Percentiles rank a stretch among this genome's conserved stretches.
These are phyloP conservation scores for Clupea harengus DNA, from an alignment of 2,113 vertebrate genomes.

Conservation along the genomic window DNA sequence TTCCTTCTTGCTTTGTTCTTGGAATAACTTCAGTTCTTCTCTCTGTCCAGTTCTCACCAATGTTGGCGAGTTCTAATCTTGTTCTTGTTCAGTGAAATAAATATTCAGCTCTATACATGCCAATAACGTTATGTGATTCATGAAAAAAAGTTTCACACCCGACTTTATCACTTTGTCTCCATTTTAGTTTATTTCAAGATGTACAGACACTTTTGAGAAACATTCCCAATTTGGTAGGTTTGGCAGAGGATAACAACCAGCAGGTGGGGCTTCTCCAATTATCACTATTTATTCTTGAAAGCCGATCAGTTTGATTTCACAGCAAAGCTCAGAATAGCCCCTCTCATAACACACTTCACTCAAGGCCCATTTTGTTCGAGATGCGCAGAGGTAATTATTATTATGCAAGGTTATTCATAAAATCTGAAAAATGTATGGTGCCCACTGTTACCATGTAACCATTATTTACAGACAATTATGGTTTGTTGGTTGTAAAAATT, in stretches of 20 bases:
- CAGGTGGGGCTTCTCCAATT: neutral
- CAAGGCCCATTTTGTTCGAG: neutral
- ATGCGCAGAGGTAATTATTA: neutral
- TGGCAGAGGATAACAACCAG: neutral
- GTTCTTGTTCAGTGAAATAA: neutral
- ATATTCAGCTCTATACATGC: neutral
- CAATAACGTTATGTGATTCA: neutral
- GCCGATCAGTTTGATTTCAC: neutral
- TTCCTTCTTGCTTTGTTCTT: neutral
- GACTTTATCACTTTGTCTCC: neutral
- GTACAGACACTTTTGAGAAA: neutral
- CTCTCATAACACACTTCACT: neutral
- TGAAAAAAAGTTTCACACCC: neutral
- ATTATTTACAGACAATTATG: neutral
- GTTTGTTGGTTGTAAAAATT: neutral
- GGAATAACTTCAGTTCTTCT: neutral
- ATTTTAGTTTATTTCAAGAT: slow-evolving; percentile 2
- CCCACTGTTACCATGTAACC: neutral
- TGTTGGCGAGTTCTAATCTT: neutral
- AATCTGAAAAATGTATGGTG: neutral
- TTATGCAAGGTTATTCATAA: neutral
- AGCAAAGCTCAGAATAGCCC: neutral
- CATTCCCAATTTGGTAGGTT: neutral
- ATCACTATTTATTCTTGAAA: neutral
- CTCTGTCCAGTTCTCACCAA: neutral